Base-by-base conservation (phyloP, 2,113 vertebrate genomes). In the Tenebrosternarchus preto region DNA sequence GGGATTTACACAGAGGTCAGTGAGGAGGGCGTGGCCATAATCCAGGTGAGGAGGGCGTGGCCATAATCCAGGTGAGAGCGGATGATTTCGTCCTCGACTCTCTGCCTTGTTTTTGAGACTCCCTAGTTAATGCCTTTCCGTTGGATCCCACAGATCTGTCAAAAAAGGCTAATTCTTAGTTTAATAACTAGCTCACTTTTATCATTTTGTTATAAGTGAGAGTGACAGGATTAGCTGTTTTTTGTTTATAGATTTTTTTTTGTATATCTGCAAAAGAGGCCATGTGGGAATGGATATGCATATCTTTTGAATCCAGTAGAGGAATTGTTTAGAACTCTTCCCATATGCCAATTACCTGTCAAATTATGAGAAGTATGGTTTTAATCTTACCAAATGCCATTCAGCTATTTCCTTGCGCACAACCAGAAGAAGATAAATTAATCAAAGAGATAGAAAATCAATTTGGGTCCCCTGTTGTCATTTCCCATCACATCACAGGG, bases 401-500 rank as follows among this genome's bases (percentile, higher is more conserved):
- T 91, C 90, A 87, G 87, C 87, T 78, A 79, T 88, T 90, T 89
- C 86, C 80, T 88, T 85, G 86, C 86, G 85, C 87, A 85, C 88
- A 89, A 89, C 86, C 85, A 92, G 87, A 86, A 82, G 78, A 86
- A 77, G 86, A 91, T 88, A 89, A 92, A 92, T 92, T 90, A 92
- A 92, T 92, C 91, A 92, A 86, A 90, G 86, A 84, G 86, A 87
- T 88, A 87, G 90, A 88, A 91, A 91, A 92, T 92, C 91, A 91
- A 92, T 92, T 85, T 80, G 85, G 84, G 64, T 80, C 82, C 81
- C 83, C 80, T 83, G 80, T 78, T 91, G 90, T 90, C 91, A 92
- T 91, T 92, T 91, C 77, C 11, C 90, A 90, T 88, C 61, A 80
- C 87, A 53, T 88, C 57, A 87, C 85, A 88, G 63, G 60, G 74